Conservation (phyloP, 2,888 invertebrate genomes). For the Melipona bicolor region DNA sequence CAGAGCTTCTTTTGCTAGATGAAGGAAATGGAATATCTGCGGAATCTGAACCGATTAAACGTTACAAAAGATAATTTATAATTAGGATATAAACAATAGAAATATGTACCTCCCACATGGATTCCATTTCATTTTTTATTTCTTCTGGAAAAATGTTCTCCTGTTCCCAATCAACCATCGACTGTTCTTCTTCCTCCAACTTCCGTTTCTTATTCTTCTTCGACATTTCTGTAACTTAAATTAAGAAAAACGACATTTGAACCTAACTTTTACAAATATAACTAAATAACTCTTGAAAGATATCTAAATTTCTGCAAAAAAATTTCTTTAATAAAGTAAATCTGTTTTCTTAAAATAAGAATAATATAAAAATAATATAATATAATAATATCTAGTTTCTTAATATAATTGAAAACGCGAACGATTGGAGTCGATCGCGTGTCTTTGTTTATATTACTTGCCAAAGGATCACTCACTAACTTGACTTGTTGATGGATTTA, state of each 20-base stretch:
- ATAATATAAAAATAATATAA: too few species aligned
- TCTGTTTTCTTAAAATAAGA: background rate
- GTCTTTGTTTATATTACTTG: too few species aligned
- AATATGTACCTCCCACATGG: slow-evolving; percentile 86
- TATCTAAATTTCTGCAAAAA: background rate
- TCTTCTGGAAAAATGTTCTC: slow-evolving; percentile 82
- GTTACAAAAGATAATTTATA: background rate
- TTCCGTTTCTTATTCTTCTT: slow-evolving; percentile 79
- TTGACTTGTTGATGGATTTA: too few species aligned
- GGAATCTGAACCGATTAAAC: slow-evolving; percentile 83
- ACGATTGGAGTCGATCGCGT: too few species aligned
- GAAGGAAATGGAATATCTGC: slow-evolving; percentile 86
- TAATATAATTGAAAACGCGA: too few species aligned
- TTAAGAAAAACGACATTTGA: background rate
- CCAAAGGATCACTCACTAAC: too few species aligned
- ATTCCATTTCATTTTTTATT: slow-evolving; percentile 83
- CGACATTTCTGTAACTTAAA: slow-evolving; percentile 67
- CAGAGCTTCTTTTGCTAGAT: slow-evolving; percentile 84
- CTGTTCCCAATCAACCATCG: slow-evolving; percentile 84
- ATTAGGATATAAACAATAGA: background rate
- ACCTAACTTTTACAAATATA: background rate
- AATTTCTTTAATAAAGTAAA: background rate
- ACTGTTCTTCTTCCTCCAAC: slow-evolving; percentile 82
- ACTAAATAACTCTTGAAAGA: background rate
- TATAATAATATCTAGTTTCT: too few species aligned